phyloP scores from a whole-genome alignment of 2,113 vertebrate genomes.

The Eublepharis macularius region DNA sequence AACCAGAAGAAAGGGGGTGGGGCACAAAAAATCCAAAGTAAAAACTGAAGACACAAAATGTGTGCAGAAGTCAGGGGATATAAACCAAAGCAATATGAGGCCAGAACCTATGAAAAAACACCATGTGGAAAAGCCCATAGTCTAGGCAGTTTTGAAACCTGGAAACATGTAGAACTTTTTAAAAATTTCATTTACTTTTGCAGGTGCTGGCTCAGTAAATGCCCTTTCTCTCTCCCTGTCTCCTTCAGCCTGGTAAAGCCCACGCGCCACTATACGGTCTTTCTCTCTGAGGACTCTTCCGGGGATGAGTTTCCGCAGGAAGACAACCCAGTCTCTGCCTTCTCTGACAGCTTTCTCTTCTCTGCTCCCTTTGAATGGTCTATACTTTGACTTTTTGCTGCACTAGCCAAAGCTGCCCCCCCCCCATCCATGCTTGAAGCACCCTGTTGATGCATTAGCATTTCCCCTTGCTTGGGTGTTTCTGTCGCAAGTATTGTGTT shows the following conservation, averaged over 20 bases:
- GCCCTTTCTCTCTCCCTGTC: constrained; percentile 72
- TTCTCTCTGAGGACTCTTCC: constrained; percentile 97
- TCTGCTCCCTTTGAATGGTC: constrained; percentile 97
- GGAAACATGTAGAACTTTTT: neutral
- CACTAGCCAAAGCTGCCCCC: constrained; percentile 11
- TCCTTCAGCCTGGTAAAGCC: constrained; percentile 87
- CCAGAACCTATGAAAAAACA: no score
- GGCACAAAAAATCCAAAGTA: no score
- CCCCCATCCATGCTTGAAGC: constrained; percentile 13
- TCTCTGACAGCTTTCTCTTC: constrained; percentile 96
- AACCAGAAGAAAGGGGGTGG: no score
- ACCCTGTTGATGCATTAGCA: constrained; percentile 6
- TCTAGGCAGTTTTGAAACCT: neutral
- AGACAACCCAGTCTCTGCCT: constrained; percentile 85
- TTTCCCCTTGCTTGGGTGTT: constrained; percentile 49
- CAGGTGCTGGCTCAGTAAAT: constrained; percentile 39
- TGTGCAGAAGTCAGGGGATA: no score
- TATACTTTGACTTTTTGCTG: constrained; percentile 62
- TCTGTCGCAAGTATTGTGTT: neutral
- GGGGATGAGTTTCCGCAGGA: constrained; percentile 92
- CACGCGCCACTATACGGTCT: constrained; percentile 95
- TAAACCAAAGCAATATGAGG: no score
- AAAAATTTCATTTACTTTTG: constrained; percentile 24
- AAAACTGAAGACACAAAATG: no score
- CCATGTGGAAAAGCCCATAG: neutral